Conservation (phyloP, 2,797 vertebrate species). For the Cetoscarus ocellatus region DNA sequence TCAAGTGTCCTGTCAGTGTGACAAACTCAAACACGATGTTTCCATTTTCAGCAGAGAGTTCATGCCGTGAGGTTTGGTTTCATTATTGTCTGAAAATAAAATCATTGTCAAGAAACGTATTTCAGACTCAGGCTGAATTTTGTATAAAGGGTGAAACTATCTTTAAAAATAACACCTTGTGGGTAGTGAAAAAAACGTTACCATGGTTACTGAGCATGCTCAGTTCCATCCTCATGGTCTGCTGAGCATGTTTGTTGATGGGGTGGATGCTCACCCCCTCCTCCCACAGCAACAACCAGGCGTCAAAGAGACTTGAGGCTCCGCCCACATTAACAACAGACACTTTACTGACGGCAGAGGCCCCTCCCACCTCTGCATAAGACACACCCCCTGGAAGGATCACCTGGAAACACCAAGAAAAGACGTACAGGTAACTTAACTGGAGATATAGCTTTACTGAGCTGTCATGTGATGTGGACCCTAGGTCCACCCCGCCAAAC, state of each 20-base stretch:
- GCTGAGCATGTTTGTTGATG: slow-evolving; percentile 14
- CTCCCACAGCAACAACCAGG: slow-evolving; percentile 76
- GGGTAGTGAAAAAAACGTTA: slow-evolving; percentile 27
- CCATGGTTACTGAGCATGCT: slow-evolving; percentile 53
- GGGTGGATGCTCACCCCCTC: slow-evolving; percentile 75
- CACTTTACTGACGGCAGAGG: slow-evolving; percentile 73
- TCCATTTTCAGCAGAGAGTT: no score
- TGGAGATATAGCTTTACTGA: no score
- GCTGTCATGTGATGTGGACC: no score
- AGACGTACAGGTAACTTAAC: neutral
- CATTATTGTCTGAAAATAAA: no score
- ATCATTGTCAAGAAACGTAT: no score
- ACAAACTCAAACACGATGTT: no score
- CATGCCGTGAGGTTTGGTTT: no score
- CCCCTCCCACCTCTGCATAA: slow-evolving; percentile 70
- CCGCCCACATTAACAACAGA: slow-evolving; percentile 59
- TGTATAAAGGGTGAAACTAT: no score
- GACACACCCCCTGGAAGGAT: slow-evolving; percentile 72
- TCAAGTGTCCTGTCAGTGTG: no score
- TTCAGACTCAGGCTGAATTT: no score
- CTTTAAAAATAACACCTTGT: no score
- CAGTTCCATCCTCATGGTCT: slow-evolving; percentile 57
- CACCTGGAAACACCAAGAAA: slow-evolving; percentile 61
- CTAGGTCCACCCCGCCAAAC: no score
- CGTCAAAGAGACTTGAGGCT: slow-evolving; percentile 53